phyloP scores from a whole-genome alignment of 2,888 invertebrate genomes.

The Bombylius discolor region DNA sequence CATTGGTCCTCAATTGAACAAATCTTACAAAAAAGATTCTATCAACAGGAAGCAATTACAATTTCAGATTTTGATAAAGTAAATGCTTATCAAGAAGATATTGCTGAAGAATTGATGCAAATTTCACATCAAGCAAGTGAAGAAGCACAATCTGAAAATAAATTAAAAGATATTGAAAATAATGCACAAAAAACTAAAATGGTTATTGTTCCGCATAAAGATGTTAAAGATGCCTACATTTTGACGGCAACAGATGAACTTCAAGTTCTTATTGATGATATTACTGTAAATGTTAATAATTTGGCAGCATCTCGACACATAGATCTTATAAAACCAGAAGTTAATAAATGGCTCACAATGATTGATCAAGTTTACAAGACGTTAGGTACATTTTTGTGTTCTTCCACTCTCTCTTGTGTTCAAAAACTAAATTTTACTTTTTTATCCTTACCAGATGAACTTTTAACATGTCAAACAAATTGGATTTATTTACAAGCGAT shows the following conservation, averaged over 20 bases:
- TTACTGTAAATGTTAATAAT: conserved; percentile 73
- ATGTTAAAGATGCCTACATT: conserved; percentile 69
- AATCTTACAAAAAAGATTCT: conserved; percentile 58
- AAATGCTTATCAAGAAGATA: conserved; percentile 53
- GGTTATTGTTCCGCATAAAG: conserved; percentile 62
- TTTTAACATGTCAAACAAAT: conserved; percentile 78
- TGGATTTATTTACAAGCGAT: conserved; percentile 93
- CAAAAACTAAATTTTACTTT: background rate
- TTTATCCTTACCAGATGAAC: conserved; percentile 51
- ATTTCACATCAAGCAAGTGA: conserved; percentile 80
- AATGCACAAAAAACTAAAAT: conserved; percentile 73
- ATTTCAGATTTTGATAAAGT: conserved; percentile 55
- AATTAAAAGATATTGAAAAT: conserved; percentile 73
- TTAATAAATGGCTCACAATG: conserved; percentile 68
- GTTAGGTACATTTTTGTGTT: conserved; percentile 43
- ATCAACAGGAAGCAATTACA: conserved; percentile 52
- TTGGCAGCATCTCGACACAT: conserved; percentile 77
- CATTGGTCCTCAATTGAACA: conserved; percentile 78
- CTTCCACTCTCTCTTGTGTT: too few species aligned
- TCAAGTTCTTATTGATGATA: conserved; percentile 69
- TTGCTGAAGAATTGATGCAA: conserved; percentile 61
- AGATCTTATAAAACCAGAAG: conserved; percentile 66
- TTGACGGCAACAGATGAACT: conserved; percentile 76
- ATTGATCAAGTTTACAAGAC: conserved; percentile 69
- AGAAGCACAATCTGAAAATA: conserved; percentile 66